These are phyloP conservation scores for Phalacrocorax aristotelis DNA, from an alignment of 2,113 vertebrate species.

Conservation along the genomic window DNA sequence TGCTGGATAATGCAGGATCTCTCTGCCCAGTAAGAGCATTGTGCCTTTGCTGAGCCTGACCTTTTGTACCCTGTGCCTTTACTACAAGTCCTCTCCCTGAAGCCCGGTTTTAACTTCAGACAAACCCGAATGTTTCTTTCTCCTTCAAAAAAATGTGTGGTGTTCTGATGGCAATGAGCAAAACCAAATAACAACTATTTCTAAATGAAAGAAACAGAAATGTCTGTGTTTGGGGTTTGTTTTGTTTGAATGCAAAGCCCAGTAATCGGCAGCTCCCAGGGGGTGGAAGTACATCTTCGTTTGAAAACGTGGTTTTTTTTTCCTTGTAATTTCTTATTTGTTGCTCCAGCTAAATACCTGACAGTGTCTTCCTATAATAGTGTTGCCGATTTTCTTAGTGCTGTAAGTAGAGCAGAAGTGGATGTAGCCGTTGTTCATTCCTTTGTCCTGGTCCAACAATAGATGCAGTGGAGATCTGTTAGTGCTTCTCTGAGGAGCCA, in stretches of 20 bases:
- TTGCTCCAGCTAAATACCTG: not conserved
- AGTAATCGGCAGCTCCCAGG: not conserved
- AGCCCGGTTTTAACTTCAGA: not conserved
- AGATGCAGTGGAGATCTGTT: not conserved
- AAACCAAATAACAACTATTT: not conserved
- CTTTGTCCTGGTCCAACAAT: not conserved
- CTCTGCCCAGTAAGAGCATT: not conserved
- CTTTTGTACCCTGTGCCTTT: not conserved
- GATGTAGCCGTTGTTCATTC: not conserved
- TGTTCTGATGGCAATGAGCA: not conserved
- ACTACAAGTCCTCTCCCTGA: not conserved
- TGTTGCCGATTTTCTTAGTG: not conserved
- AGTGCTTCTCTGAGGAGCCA: not conserved
- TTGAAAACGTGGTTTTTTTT: not conserved
- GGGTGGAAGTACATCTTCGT: not conserved
- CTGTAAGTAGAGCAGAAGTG: not conserved
- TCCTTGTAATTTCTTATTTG: not conserved
- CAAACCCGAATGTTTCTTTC: not conserved
- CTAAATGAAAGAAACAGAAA: not conserved
- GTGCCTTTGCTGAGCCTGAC: not conserved
- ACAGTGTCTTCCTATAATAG: not conserved
- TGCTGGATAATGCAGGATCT: not conserved
- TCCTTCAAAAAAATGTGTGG: not conserved
- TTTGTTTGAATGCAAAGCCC: not conserved
- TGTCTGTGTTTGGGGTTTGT: not conserved